phyloP scores from a whole-genome alignment of 2,113 vertebrate genomes.

The Melanotaenia duboulayi region DNA sequence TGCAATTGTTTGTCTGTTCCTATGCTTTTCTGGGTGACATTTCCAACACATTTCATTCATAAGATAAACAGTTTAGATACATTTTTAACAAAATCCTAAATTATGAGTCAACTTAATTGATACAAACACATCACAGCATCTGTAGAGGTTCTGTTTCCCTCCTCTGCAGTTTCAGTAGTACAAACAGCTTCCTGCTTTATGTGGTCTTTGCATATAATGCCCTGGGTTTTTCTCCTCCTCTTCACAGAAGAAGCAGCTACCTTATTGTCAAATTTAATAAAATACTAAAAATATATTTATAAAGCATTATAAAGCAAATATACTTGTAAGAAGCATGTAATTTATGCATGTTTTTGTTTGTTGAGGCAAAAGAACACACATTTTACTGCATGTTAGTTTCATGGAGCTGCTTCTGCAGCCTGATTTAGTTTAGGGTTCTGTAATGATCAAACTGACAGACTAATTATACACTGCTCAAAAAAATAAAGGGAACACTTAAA shows the following conservation, averaged over 20 bases:
- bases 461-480: too few relatives aligned
- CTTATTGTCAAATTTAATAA: not conserved
- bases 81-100: too few relatives aligned
- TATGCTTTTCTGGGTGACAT: conserved; percentile 9
- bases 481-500: too few relatives aligned
- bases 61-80: too few relatives aligned
- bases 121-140: not conserved
- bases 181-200: not conserved
- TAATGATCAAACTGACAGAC: too few relatives aligned
- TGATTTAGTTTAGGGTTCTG: too few relatives aligned
- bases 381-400: not conserved
- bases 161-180: not conserved
- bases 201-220: not conserved
- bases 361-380: not conserved
- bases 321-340: not conserved
- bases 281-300: not conserved
- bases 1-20: conserved; percentile 14
- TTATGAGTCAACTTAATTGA: not conserved
- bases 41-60: not conserved
- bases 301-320: not conserved
- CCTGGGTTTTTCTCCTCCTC: not conserved
- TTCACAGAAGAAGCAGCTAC: too few relatives aligned
- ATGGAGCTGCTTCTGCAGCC: not conserved
- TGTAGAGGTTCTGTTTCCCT: not conserved
- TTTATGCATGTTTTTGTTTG: not conserved